A percentile compares a stretch with the other conserved stretches of the same genome.
Evolutionary conservation across 2,797 vertebrate species (phyloP).

Genomic region (Xenopus petersii): DNA sequence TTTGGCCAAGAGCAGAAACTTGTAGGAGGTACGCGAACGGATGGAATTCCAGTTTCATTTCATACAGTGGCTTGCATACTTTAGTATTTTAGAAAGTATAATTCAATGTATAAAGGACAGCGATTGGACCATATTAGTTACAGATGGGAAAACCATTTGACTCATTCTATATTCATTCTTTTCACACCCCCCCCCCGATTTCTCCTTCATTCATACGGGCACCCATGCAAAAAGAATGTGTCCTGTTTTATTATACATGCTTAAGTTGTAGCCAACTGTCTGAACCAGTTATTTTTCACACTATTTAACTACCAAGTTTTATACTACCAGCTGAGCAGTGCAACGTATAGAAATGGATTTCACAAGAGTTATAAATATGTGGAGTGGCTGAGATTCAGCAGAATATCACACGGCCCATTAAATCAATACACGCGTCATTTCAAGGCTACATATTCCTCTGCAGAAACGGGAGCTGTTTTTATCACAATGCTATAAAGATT

Average conservation of each 20-base stretch:
- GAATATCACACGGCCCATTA: neutral
- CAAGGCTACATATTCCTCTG: no score
- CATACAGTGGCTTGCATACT: constrained; percentile 24
- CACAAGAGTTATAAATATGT: constrained; percentile 3
- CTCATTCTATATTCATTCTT: constrained; percentile 23
- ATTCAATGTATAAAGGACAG: constrained; percentile 29
- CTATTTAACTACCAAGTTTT: neutral
- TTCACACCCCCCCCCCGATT: neutral
- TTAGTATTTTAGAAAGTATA: constrained; percentile 27
- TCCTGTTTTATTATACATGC: neutral
- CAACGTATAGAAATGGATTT: constrained; percentile 7
- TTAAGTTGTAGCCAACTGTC: constrained; percentile 12
- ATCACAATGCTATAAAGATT: no score
- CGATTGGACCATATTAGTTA: constrained; percentile 20
- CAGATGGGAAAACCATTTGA: constrained; percentile 22
- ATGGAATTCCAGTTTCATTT: constrained; percentile 26
- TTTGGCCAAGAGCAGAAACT: constrained; percentile 28
- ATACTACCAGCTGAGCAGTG: constrained; percentile 1
- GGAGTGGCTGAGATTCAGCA: neutral
- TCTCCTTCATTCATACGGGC: constrained; percentile 1
- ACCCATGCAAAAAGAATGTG: constrained; percentile 9
- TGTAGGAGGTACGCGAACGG: constrained; percentile 19
- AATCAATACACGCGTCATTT: neutral
- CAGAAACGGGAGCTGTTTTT: no score
- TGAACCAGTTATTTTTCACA: constrained; percentile 16